phyloP scores from a whole-genome alignment of 2,113 vertebrate genomes.

The Limanda limanda region DNA sequence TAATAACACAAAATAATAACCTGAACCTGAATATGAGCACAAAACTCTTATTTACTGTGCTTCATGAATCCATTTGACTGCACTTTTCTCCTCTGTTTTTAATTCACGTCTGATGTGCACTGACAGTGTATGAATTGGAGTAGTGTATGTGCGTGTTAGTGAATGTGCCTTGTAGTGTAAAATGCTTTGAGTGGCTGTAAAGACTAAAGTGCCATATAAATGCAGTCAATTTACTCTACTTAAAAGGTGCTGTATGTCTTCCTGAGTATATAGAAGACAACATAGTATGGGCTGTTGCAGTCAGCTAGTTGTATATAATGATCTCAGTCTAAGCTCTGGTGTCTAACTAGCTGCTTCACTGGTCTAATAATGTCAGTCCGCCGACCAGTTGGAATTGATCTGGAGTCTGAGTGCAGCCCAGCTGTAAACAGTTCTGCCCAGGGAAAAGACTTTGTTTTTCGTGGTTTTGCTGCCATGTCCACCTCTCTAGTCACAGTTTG shows the following conservation, averaged over 20 bases:
- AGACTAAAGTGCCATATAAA: neutral
- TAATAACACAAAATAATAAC: neutral
- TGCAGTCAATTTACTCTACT: neutral
- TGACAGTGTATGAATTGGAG: neutral
- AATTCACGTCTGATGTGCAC: neutral
- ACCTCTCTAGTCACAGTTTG: conserved; percentile 13
- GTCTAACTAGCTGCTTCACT: conserved; percentile 72
- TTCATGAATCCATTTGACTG: conserved; percentile 6
- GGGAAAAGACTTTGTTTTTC: conserved; percentile 30
- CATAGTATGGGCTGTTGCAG: conserved; percentile 14
- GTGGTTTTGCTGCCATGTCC: conserved; percentile 27
- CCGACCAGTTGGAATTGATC: conserved; percentile 55
- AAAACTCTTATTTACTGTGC: neutral
- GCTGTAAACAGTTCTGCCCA: conserved; percentile 48
- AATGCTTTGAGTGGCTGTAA: neutral
- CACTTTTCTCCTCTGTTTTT: neutral
- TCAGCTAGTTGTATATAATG: conserved; percentile 50
- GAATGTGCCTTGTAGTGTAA: neutral
- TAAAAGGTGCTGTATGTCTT: neutral
- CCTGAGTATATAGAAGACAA: conserved; percentile 8
- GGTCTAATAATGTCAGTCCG: conserved; percentile 65
- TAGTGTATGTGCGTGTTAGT: neutral
- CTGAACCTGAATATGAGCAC: neutral
- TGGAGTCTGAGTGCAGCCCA: conserved; percentile 34
- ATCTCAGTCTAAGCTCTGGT: conserved; percentile 53